Evolutionary conservation across 2,888 invertebrate species (phyloP), one percentile per base, ranked within the genome.

Genomic region (Steinernema scapterisci): DNA sequence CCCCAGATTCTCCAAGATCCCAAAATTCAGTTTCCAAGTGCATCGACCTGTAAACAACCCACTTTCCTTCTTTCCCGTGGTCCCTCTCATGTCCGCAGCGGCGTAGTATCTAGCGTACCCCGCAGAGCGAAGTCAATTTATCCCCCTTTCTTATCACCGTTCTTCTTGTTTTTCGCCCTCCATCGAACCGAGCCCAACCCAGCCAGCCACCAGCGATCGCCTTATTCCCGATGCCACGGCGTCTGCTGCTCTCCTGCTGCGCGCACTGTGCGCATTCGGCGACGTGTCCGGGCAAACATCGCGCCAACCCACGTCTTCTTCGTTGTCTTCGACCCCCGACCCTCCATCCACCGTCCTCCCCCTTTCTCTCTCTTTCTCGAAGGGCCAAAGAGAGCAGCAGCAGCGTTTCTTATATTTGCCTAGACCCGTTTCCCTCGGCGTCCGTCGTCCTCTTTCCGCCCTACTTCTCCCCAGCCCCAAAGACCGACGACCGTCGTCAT

Each of bases 191-290:
- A 25, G 63, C 9, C 38, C 23, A n/a, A 27, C 63, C 11, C 27
- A 25, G 63, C 9, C 38, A 38, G 38, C 38, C 38, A 3, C n/a
- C n/a, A 7, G 45, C 45, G 45, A 7, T 48, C 19, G 5, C 31
- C 27, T 63, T 63, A 31, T 63, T 19, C 54, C n/a, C 48, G 48
- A 48, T 48, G 48, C 48, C 48, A 19, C 48, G n/a, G 31, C 63
- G 63, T 63, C 63, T 63, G 63, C 63, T 63, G 27, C 63, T 63
- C 63, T 31, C 27, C 63, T 63, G 63, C 25, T 63, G 31, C 31
- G 31, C 54, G 48, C 48, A n/a, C 19, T 48, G n/a, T 16, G 48
- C 48, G 16, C 48, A 38, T 38, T 38, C 38, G 19, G 48, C 48
- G 48, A 48, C n/a, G 48, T 16, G 48, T 38, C 38, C 38, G 38